Evolutionary conservation across 2,888 invertebrate genomes (phyloP), one percentile per base, ranked within the genome.

Genomic region (Napeogenes inachia): DNA sequence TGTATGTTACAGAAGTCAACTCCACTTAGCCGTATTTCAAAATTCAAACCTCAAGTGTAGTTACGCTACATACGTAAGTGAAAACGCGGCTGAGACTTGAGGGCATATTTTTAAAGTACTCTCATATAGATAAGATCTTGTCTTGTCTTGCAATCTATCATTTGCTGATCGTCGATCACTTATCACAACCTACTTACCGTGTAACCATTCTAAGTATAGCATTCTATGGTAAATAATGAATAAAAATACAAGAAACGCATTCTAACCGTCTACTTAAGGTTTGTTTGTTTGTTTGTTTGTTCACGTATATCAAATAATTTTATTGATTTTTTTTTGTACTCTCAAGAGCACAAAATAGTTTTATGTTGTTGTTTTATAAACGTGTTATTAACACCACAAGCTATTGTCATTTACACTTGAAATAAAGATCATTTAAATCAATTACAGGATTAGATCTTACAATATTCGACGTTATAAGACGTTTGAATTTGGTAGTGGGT

Each of bases 21-120:
- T 21, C 21, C 21, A 21, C 21, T 38, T 38, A 38, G 38, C 8
- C 8, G 38, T 38, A 38, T 38, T 38, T 38, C 8, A 38, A 38
- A 21, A 21, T 1, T 21, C 21, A 0, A 21, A 21, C 21, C 21
- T 21, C 21, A 21, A 21, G 21, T 35, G 35, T 35, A 35, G 35
- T 35, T 35, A 35, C 6, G 35, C 4, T 35, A 5, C 6, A 6
- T 35, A 81, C 80, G 80, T 76, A 76, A 81, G 80, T 78, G 81
- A 83, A 85, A 84, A 75, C 74, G 67, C 68, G 72, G 67, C 69
- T 65, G 66, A 1, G 13, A 30, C 30, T 50, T 50, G 50, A 71
- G 66, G 70, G 69, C 70, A 68, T 68, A 69, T 73, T 77, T 76
- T 75, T 74, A 74, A 65, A 57, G 60, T 65, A 66, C 62, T 66